Base-by-base conservation (phyloP, 2,797 vertebrate genomes). In the Dromococcyx pavoninus region DNA sequence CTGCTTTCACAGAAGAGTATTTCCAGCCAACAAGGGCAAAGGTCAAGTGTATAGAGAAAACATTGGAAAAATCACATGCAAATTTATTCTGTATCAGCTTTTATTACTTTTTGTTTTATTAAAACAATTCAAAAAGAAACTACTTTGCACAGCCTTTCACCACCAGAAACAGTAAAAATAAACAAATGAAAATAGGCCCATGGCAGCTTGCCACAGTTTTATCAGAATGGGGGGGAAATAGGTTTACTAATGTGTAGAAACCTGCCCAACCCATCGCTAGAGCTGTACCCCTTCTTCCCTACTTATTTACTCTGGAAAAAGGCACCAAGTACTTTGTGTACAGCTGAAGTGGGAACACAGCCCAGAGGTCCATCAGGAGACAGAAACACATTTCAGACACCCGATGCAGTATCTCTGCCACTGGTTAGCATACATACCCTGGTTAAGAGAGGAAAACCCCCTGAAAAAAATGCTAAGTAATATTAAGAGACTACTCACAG, bases 1-100 rank as follows among this genome's bases (percentile, higher is more conserved):
- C 53, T 85, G 64, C 77, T 91, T 91, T 95, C 86, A 95, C 17
- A 44, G 91, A 82, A 89, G 94, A 87, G 57, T 44, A 7, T 61
- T 54, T 94, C 28, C 50, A 76, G 65, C 64, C 74, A 76, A 51
- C 16, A 85, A 51, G 93, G 53, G 44, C 85, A 89, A 85, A 89
- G 81, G 86, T 91, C 81, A 87, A 33, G 30, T 67, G 53, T 43
- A 50, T 70, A 79, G 58, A 84, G 62, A 92, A 95, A 94, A 92
- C 60, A 87, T 8, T 12, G 44, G 39, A 13, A 89, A 89, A 94
- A 81, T 67, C 58, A 73, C 62, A 78, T 50, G 43, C 23, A 77
- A 82, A 70, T 22, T 10, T 72, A 81, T 67, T 84, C 24, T 43
- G 81, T 83, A 83, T 62, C 39, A 58, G 75, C 11, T 50, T 60